Evolutionary conservation across 1,140 invertebrate genomes (phyloP), one percentile per base, ranked within the genome.

Genomic region (Drosophila lacteicornis): DNA sequence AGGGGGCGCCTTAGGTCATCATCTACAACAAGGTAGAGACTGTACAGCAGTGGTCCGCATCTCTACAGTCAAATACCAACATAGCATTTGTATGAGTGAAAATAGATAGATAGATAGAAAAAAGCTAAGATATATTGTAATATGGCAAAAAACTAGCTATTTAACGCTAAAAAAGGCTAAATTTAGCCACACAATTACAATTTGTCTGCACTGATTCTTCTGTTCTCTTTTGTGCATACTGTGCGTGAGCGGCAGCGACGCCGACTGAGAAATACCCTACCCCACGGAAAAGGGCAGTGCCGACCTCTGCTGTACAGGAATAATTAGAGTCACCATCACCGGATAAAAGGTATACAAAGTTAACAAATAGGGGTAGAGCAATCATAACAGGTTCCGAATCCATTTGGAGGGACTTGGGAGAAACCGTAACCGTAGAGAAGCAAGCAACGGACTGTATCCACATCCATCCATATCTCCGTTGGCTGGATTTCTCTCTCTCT

Each of bases 401-500:
- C 53, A 36, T 25, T 56, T 9, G 53, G 6, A 36, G 65, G 33
- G 27, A 40, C 11, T 70, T 25, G 19, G 66, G 46, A 22, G 45
- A 51, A 22, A 46, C 70, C 70, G 50, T 45, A 74, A 74, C 70
- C 70, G 38, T 45, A 73, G 55, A 73, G 11, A 30, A 51, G 70
- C 67, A 73, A 60, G 69, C 53, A 60, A 51, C 53, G 45, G 25
- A 30, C 50, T 53, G 13, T 30, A 30, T 40, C 53, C 63, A 70
- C 70, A 56, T 49, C 42, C 42, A 49, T 50, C 55, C 51, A 55
- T 30, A 45, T 57, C 67, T 69, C 36, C 8, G 46, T 45, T 22
- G 36, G 17, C 8, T 27, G 17, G 19, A 75, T 22, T 45, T n/a
- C 22, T 55, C 9, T 15, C 40, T 57, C 85, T 94, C 95, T 96